phyloP scores from a whole-genome alignment of 2,113 vertebrate species.

The Amphiprion ocellaris region DNA sequence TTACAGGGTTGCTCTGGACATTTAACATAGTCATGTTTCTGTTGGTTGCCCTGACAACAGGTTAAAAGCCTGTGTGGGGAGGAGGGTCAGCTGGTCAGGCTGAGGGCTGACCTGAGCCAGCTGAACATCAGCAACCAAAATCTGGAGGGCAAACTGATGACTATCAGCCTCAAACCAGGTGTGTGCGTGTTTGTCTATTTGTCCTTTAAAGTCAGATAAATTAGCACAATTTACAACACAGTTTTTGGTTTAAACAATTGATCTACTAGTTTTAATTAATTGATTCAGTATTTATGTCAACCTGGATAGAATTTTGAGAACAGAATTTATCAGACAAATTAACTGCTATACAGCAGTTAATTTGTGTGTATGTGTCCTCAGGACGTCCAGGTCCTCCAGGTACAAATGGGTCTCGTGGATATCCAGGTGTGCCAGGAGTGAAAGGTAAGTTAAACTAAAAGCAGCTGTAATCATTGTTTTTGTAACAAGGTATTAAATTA shows the following conservation, averaged over 20 bases:
- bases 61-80: conserved; percentile 56
- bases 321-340: neutral
- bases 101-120: conserved; percentile 44
- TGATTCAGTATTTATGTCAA: too few relatives aligned
- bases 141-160: conserved; percentile 55
- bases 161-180: conserved; percentile 65
- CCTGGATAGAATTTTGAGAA: too few relatives aligned
- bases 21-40: neutral
- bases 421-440: conserved; percentile 24
- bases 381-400: conserved; percentile 57
- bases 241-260: too few relatives aligned
- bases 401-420: neutral
- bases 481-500: too few relatives aligned
- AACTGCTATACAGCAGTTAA: too few relatives aligned
- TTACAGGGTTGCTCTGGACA: neutral
- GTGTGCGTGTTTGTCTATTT: neutral
- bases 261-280: too few relatives aligned
- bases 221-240: too few relatives aligned
- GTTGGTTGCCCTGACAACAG: conserved; percentile 44
- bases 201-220: neutral
- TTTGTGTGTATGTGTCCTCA: neutral
- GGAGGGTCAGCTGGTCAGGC: conserved; percentile 46
- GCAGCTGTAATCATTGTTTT: too few relatives aligned
- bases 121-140: conserved; percentile 63
- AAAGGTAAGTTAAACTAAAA: conserved; percentile 51